Evolutionary conservation across 2,888 invertebrate species (phyloP).

Genomic region (Synergus umbraculus): DNA sequence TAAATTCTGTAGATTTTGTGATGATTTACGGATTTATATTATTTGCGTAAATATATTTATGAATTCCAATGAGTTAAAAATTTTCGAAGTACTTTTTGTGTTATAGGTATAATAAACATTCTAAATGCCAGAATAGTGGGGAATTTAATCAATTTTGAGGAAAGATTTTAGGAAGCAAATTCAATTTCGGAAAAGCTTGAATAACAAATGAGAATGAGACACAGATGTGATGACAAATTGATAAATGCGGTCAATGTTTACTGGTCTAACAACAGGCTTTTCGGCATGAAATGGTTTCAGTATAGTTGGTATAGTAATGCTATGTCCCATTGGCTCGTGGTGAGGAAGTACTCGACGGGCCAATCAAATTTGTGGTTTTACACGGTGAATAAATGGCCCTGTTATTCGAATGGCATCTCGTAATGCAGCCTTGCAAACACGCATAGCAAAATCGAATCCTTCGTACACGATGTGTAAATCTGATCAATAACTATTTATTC

Average conservation of each 20-base stretch:
- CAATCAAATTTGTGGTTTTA: slow-evolving; percentile 58
- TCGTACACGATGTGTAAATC: background rate
- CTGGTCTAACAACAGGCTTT: slow-evolving; percentile 51
- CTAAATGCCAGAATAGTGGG: no score
- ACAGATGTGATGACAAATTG: background rate
- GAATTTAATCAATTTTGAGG: no score
- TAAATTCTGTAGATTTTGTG: no score
- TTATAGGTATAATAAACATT: no score
- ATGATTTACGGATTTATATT: no score
- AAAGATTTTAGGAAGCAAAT: background rate
- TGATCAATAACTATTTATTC: background rate
- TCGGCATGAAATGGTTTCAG: slow-evolving; percentile 51
- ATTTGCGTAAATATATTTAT: no score
- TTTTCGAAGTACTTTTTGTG: no score
- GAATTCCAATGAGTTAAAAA: no score
- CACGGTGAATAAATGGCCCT: slow-evolving; percentile 52
- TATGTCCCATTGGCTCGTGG: slow-evolving; percentile 45
- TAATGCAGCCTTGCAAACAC: slow-evolving; percentile 45
- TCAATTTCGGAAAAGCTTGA: background rate
- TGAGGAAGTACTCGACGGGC: slow-evolving; percentile 50
- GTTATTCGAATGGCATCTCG: slow-evolving; percentile 49
- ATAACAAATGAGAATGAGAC: background rate
- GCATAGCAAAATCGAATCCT: background rate
- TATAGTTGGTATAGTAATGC: slow-evolving; percentile 48
- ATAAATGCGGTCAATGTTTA: slow-evolving; percentile 42